Base-by-base conservation (phyloP, 2,888 invertebrate species). In the Lithophane semibrunnea region DNA sequence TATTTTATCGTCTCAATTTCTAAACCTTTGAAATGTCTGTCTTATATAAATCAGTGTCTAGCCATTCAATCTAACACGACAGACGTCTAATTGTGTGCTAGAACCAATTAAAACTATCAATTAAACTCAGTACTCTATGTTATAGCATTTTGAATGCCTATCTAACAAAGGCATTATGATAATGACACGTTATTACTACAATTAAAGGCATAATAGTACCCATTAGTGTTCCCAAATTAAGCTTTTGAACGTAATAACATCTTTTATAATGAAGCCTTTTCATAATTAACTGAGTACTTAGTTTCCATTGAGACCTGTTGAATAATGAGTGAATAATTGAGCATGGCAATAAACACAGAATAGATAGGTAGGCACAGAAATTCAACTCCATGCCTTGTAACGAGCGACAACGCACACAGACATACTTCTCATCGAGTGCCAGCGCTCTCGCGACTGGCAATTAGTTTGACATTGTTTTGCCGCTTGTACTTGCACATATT, bases 191-290 rank as follows among this genome's bases (percentile, higher is more conserved):
- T 66, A 79, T 60, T 72, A 68, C 42, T 64, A 60, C 56, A 80
- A 60, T 69, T 63, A 37, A 79, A 42, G 21, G 21, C 13, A 67
- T 74, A 84, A 75, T 64, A 75, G 79, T 60, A 44, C 47, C 67
- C 60, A 73, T 86, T 79, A 86, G 71, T 67, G 60, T 63, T 21
- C 60, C 52, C 12, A 65, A 84, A 86, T 75, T 84, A 73, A 75
- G 87, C 75, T 75, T 80, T 70, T 70, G 47, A 63, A 75, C 60
- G 75, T 84, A 74, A 70, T 61, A 74, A 84, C 67, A 80, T 84
- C 85, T 87, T 87, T 86, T 84, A 70, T 79, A 84, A 84, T 73
- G 73, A 87, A 75, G 70, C 73, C 73, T 75, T 73, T 79, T 84
- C 73, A 70, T 83, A 84, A 86, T 87, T 87, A 87, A 82, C 73